A percentile compares a stretch with the other conserved stretches of the same genome.
Evolutionary conservation across 2,797 vertebrate genomes (phyloP).

Genomic region (Protonibea diacanthus): DNA sequence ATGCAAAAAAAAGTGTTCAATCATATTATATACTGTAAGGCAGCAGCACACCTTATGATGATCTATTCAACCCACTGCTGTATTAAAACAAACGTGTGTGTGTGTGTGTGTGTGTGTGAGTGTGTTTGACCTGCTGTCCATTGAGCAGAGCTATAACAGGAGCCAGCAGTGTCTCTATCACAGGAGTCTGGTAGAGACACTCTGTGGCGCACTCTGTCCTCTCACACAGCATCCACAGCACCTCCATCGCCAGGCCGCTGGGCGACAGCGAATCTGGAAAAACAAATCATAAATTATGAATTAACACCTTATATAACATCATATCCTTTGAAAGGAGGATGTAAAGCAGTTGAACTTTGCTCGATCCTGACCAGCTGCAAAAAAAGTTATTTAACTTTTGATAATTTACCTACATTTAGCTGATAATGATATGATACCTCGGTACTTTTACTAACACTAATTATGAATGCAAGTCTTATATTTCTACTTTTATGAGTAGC

Average conservation of each 20-base stretch:
- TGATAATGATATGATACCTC: background rate
- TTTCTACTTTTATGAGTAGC: too few species aligned
- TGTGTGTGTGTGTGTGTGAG: slow-evolving; percentile 10
- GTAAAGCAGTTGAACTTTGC: too few species aligned
- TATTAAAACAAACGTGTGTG: background rate
- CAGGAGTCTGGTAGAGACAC: slow-evolving; percentile 87
- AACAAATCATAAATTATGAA: slow-evolving; percentile 13
- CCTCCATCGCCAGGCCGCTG: slow-evolving; percentile 89
- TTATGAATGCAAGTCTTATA: background rate
- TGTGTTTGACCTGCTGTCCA: slow-evolving; percentile 85
- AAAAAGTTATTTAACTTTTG: background rate
- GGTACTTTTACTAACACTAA: background rate
- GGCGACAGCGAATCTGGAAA: slow-evolving; percentile 89
- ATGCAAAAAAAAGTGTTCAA: too few species aligned
- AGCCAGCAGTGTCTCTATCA: slow-evolving; percentile 88
- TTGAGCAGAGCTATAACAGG: slow-evolving; percentile 87
- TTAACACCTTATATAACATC: too few species aligned
- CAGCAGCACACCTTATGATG: too few species aligned
- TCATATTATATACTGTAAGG: too few species aligned
- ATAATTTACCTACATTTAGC: background rate
- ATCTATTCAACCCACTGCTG: too few species aligned
- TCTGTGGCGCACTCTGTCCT: slow-evolving; percentile 89
- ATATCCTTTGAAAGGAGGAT: too few species aligned
- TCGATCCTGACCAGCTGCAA: background rate
- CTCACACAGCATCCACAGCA: slow-evolving; percentile 91